These are phyloP conservation scores for Neomorphus geoffroyi DNA, from an alignment of 2,797 vertebrate genomes.

Conservation along the genomic window DNA sequence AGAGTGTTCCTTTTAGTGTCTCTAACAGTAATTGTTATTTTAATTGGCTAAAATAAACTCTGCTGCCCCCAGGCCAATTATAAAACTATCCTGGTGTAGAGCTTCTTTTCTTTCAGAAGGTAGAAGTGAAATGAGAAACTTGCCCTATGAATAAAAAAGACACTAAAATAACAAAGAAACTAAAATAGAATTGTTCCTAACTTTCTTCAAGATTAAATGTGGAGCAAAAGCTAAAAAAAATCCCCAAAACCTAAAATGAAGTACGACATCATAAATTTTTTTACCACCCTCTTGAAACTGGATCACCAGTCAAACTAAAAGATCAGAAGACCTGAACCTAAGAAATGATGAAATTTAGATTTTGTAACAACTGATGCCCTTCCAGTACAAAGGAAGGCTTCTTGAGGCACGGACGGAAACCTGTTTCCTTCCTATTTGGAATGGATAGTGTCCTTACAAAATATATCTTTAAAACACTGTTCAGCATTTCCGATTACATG, in stretches of 20 bases:
- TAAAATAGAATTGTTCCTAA: background rate
- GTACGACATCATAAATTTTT: background rate
- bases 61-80: slow-evolving; percentile 30
- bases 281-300: background rate
- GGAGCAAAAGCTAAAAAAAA: background rate
- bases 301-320: background rate
- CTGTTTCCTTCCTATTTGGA: background rate
- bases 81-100: background rate
- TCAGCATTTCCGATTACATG: background rate
- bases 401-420: background rate
- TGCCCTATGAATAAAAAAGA: slow-evolving; percentile 4
- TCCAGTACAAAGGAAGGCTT: background rate
- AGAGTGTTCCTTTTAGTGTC: slow-evolving; percentile 17
- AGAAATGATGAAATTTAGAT: background rate
- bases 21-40: slow-evolving; percentile 65
- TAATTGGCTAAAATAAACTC: slow-evolving; percentile 73
- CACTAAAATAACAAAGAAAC: background rate
- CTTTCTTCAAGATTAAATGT: background rate
- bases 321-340: background rate
- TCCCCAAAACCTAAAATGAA: background rate
- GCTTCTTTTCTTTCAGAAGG: slow-evolving; percentile 26
- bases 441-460: background rate
- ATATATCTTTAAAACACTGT: background rate
- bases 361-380: background rate
- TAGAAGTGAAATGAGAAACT: background rate